These are phyloP conservation scores for Florisuga fusca DNA, from an alignment of 2,797 vertebrate genomes.

Conservation along the genomic window DNA sequence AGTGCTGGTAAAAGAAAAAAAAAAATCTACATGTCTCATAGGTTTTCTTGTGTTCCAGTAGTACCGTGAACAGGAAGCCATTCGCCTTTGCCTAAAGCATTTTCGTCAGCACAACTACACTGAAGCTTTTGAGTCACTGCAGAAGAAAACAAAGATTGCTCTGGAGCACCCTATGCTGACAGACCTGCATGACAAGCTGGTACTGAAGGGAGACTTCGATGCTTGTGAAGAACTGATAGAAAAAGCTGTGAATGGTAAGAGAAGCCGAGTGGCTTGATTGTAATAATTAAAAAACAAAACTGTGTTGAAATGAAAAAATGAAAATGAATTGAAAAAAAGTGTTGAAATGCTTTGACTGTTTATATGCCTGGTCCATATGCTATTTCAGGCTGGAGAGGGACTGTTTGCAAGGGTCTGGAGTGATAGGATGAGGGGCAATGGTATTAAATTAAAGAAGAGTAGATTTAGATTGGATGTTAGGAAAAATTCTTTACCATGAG, in stretches of 20 bases:
- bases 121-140: constrained; percentile 97
- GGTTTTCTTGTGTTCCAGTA: constrained; percentile 87
- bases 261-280: not conserved
- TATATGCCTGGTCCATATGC: not conserved
- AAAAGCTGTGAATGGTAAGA: constrained; percentile 96
- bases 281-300: not conserved
- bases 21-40: constrained; percentile 65
- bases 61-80: constrained; percentile 99
- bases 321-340: too few species aligned
- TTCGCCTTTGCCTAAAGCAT: constrained; percentile 98
- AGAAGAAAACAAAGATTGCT: constrained; percentile 98
- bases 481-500: too few species aligned
- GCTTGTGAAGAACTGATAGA: constrained; percentile 97
- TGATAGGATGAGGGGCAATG: too few species aligned
- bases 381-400: not conserved
- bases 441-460: too few species aligned
- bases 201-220: constrained; percentile 95
- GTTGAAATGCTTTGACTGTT: not conserved
- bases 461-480: too few species aligned
- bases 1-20: constrained; percentile 47
- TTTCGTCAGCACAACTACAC: constrained; percentile 99
- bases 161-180: constrained; percentile 98
- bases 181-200: constrained; percentile 95
- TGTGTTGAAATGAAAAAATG: too few species aligned
- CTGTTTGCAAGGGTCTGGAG: too few species aligned